Percentiles rank a stretch among this genome's conserved stretches.
phyloP scores from a whole-genome alignment of 1,140 invertebrate genomes.

The Acromyrmex echinatior region DNA sequence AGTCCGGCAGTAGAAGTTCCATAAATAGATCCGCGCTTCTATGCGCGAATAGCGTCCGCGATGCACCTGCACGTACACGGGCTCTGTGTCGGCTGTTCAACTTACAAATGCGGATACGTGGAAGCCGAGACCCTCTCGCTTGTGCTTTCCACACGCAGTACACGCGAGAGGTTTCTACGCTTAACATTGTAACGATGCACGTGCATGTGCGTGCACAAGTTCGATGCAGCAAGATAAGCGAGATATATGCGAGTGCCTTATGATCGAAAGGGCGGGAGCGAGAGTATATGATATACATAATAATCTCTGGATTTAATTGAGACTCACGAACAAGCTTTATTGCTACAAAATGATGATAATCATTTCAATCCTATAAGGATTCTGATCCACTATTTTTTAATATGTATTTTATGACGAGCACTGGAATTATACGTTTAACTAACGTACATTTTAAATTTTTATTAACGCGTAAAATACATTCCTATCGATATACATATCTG shows the following conservation, averaged over 20 bases:
- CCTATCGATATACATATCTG: too few species aligned
- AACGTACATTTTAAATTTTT: neutral
- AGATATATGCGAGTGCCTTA: slow-evolving; percentile 18
- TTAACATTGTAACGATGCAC: slow-evolving; percentile 13
- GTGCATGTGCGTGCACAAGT: slow-evolving; percentile 37
- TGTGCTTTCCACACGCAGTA: slow-evolving; percentile 9
- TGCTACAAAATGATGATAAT: neutral
- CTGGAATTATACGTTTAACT: neutral
- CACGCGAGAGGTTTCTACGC: slow-evolving; percentile 19
- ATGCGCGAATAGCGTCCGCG: slow-evolving; percentile 9
- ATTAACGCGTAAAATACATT: neutral
- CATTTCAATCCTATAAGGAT: neutral
- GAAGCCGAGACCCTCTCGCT: neutral
- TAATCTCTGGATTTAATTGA: slow-evolving; percentile 45
- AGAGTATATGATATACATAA: slow-evolving; percentile 29
- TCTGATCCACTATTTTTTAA: neutral
- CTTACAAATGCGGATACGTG: slow-evolving; percentile 20
- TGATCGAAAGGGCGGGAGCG: neutral
- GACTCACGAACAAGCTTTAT: slow-evolving; percentile 16
- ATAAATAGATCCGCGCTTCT: slow-evolving; percentile 34
- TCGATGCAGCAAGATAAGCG: slow-evolving; percentile 19
- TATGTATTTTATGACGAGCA: neutral
- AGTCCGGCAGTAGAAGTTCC: slow-evolving; percentile 20
- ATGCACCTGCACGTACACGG: slow-evolving; percentile 37
- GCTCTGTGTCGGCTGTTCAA: slow-evolving; percentile 20